phyloP scores from a whole-genome alignment of 1,140 invertebrate genomes.

The Drosophila mauritiana region DNA sequence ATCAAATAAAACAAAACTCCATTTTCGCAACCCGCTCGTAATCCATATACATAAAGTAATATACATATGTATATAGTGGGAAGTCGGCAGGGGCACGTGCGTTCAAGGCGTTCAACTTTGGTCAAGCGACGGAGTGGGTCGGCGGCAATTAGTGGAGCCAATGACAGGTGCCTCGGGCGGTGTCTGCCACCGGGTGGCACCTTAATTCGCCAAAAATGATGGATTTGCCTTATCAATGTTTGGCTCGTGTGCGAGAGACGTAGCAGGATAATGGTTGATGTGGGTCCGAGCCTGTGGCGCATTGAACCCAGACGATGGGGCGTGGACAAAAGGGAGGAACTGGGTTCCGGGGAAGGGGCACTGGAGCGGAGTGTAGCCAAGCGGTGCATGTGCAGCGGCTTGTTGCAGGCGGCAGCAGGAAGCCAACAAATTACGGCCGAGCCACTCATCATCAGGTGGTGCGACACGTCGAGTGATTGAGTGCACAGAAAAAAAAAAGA shows the following conservation, averaged over 20 bases:
- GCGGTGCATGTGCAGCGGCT: constrained; percentile 80
- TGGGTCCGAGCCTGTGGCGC: constrained; percentile 46
- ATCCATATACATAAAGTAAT: constrained; percentile 1
- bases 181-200: constrained; percentile 67
- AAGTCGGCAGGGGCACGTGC: constrained; percentile 59
- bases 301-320: constrained; percentile 68
- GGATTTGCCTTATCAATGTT: constrained; percentile 68
- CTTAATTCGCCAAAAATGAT: constrained; percentile 67
- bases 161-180: constrained; percentile 26
- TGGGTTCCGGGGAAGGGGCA: constrained; percentile 2
- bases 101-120: constrained; percentile 49
- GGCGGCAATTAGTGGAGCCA: constrained; percentile 62
- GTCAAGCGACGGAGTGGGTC: constrained; percentile 51
- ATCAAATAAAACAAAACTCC: constrained; percentile 43
- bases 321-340: background rate
- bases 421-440: constrained; percentile 73
- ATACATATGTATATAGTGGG: constrained; percentile 3
- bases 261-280: constrained; percentile 20
- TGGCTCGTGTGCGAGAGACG: constrained; percentile 34
- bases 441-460: constrained; percentile 76
- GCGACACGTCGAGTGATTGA: constrained; percentile 69
- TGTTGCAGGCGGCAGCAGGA: constrained; percentile 71
- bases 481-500: constrained; percentile 14
- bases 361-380: constrained; percentile 51
- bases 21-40: constrained; percentile 40